A percentile compares a stretch with the other conserved stretches of the same genome.
Conservation (phyloP, 1,140 invertebrate species). For the Aplysia californica region DNA sequence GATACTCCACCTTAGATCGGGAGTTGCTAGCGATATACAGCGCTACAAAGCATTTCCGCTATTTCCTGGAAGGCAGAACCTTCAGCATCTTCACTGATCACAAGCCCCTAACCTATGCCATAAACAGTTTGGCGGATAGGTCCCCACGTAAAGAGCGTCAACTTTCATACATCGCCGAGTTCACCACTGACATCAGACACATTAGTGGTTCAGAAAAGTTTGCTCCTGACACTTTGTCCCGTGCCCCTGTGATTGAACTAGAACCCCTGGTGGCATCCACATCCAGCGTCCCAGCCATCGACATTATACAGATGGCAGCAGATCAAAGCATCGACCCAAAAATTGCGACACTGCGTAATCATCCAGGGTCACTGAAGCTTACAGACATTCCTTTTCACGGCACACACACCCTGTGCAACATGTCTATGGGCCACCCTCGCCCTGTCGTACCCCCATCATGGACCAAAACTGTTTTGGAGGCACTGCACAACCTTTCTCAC, state of each 20-base stretch:
- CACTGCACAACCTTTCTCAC: no score
- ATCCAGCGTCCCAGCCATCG: no score
- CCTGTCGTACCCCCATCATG: no score
- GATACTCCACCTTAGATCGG: conserved; percentile 19
- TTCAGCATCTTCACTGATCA: conserved; percentile 17
- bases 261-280: no score
- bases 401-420: no score
- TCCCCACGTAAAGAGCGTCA: conserved; percentile 15
- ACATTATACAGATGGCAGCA: no score
- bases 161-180: conserved; percentile 20
- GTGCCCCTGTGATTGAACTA: no score
- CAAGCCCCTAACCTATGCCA: background rate
- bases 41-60: conserved; percentile 11
- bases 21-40: conserved; percentile 9
- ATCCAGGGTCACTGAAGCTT: conserved; percentile 1
- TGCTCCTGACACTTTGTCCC: background rate
- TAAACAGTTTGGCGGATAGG: conserved; percentile 1
- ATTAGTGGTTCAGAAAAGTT: background rate
- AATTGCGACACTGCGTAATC: no score
- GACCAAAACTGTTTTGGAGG: no score
- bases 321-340: no score
- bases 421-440: background rate
- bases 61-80: conserved; percentile 15
- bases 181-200: conserved; percentile 15
- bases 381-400: no score